Percentiles rank a stretch among this genome's conserved stretches.
phyloP scores from a whole-genome alignment of 2,888 invertebrate genomes.

The Orthosia incerta region DNA sequence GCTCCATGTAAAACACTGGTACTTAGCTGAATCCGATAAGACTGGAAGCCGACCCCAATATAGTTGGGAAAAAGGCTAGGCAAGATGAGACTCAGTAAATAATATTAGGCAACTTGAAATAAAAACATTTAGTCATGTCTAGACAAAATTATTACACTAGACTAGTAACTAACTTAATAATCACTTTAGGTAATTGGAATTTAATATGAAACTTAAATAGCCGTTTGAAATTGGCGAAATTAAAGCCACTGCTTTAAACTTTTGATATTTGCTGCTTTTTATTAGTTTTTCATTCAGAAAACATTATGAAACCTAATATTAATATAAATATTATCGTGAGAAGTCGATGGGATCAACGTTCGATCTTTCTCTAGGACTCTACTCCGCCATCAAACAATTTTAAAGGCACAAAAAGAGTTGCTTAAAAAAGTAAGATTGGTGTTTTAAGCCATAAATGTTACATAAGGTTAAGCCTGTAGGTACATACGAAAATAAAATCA shows the following conservation, averaged over 20 bases:
- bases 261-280: not conserved
- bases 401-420: not conserved
- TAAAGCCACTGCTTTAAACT: not conserved
- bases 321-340: too few species aligned
- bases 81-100: conserved; percentile 3
- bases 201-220: conserved; percentile 6
- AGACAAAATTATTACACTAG: conserved; percentile 26
- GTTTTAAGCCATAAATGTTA: not conserved
- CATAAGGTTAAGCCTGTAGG: not conserved
- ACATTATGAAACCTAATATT: not conserved
- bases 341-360: not conserved
- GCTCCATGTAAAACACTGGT: too few species aligned
- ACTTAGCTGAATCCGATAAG: too few species aligned
- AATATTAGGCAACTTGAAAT: not conserved
- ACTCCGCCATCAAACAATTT: not conserved
- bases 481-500: not conserved
- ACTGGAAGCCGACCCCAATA: too few species aligned
- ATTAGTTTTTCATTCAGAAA: not conserved
- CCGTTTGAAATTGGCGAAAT: not conserved
- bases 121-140: conserved; percentile 9
- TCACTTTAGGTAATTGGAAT: not conserved
- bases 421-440: not conserved
- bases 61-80: too few species aligned
- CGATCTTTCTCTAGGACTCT: not conserved
- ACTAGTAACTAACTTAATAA: conserved; percentile 5